Base-by-base conservation (phyloP, 2,888 invertebrate species). In the Eumacrocentrus americanus region DNA sequence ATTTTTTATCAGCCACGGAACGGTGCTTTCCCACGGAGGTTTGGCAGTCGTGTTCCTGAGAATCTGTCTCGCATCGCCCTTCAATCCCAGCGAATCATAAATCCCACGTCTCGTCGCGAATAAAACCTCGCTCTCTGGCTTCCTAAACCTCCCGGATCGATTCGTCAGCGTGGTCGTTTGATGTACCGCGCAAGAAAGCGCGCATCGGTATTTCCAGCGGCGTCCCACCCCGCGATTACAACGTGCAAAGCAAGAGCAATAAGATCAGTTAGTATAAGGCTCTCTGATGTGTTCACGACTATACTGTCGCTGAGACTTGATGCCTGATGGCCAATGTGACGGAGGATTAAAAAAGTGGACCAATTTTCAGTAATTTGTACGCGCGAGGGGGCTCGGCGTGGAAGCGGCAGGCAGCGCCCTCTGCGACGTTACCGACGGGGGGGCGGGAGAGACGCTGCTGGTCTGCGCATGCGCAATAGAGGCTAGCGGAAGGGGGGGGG, bases 281-380 rank as follows among this genome's bases (percentile, higher is more conserved):
- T 42, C 46, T 23, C 14, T 20, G 12, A 20, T 14, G 40, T 38
- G 20, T 14, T 34, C 22, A 42, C 40, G 37, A 14, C 54, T 20
- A 46, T 51, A 12, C 42, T 54, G 37, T 37, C 44, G 55, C 7
- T 18, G 3, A 25, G 7, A 42, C 42, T 22, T n/a, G 29, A 58
- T 35, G 58, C 37, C 56, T 53, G 57, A 16, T 61, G 46, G 63
- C 46, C 14, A 35, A 54, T 61, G 38, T 29, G 38, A 50, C 47
- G 53, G 44, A 18, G 37, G 11, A 46, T 48, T 50, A 65, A 75
- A 75, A 76, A 75, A 73, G 72, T 73, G 70, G 75, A 70, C 71
- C 76, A 76, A 75, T 75, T 75, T 75, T 73, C 71, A 64, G 72
- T 76, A 74, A 76, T 76, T 75, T 75, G 76, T 74, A 74, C 72